Base-by-base conservation (phyloP, 2,113 vertebrate genomes). In the Boulengeromyrus knoepffleri region DNA sequence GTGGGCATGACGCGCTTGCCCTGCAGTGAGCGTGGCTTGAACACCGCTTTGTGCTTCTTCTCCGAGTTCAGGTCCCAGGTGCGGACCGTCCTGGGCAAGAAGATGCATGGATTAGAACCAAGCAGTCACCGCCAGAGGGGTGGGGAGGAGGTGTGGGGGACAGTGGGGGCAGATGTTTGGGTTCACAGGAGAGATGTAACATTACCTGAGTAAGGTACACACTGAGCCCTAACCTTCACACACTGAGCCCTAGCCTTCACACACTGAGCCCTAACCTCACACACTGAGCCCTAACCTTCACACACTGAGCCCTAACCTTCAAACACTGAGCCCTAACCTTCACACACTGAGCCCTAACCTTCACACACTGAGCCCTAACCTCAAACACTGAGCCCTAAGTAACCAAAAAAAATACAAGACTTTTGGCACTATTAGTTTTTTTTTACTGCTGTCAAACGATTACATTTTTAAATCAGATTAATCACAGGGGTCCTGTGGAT, bases 1-100 rank as follows among this genome's bases (percentile, higher is more conserved):
- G 97, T 99, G 49, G 99, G 98, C 87, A 95, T 96, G 70, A 98
- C 98, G 12, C 96, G 96, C 95, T 99, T 99, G 10, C 99, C 99
- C 94, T 99, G 98, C 91, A 93, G 85, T 0, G 97, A 97, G 70
- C 98, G 97, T 0, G 98, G 98, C 87, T 99, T 99, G 94, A 99
- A 99, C 74, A 98, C 95, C 0, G 94, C 95, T 95, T 97, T 99
- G 94, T 99, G 98, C 85, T 98, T 97, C 94, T 98, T 99, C 77
- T 98, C 97, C 1, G 97, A 97, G 91, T 94, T 97, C 92, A 99
- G 92, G 92, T 99, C 99, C 99, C 98, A 99, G 0, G 97, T 97
- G 89, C 99, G 96, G 85, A 99, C 98, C 21, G 98, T 99, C 91
- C 99, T 99, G 91, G 21, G n/a, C 5, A 17, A 27, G 45, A 15